Evolutionary conservation across 53 echinoderm and acorn worm genomes (phyloP).

Genomic region (Luidia sarsii): DNA sequence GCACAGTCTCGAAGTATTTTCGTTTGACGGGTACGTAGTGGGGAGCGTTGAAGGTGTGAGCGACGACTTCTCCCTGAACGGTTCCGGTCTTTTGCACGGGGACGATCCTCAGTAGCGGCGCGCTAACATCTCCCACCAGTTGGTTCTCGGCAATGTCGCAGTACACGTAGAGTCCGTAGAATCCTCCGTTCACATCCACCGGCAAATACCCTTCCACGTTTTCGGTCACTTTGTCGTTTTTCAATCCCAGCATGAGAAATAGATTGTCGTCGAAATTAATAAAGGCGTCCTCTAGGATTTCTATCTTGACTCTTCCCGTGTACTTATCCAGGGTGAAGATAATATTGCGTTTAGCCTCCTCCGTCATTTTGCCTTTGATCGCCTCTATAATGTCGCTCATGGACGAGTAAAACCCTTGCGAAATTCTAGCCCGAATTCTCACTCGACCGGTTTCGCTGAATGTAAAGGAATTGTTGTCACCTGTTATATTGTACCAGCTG

Average conservation of each 20-base stretch:
- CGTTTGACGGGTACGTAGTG: conserved; percentile 67
- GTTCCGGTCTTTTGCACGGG: background rate
- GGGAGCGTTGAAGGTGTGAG: conserved; percentile 20
- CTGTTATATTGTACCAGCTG: conserved; percentile 29
- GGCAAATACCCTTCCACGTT: background rate
- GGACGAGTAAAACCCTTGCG: background rate
- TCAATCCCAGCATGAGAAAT: conserved; percentile 7
- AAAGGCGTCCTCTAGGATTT: background rate
- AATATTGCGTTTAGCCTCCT: background rate
- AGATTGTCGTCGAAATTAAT: background rate
- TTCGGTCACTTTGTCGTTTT: background rate
- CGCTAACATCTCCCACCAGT: conserved; percentile 65
- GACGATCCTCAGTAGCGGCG: conserved; percentile 65
- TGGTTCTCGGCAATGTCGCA: conserved; percentile 49
- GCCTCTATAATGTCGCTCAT: background rate
- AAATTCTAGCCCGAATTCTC: background rate
- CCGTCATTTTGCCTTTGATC: background rate
- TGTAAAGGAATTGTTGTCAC: conserved; percentile 14
- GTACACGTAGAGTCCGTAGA: conserved; percentile 54
- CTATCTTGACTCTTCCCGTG: background rate
- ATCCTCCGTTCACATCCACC: conserved; percentile 20
- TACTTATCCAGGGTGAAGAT: conserved; percentile 2
- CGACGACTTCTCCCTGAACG: conserved; percentile 16
- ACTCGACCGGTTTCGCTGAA: background rate
- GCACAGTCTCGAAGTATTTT: conserved; percentile 52